phyloP scores from a whole-genome alignment of 2,888 invertebrate species.

The Dryadula phaetusa region DNA sequence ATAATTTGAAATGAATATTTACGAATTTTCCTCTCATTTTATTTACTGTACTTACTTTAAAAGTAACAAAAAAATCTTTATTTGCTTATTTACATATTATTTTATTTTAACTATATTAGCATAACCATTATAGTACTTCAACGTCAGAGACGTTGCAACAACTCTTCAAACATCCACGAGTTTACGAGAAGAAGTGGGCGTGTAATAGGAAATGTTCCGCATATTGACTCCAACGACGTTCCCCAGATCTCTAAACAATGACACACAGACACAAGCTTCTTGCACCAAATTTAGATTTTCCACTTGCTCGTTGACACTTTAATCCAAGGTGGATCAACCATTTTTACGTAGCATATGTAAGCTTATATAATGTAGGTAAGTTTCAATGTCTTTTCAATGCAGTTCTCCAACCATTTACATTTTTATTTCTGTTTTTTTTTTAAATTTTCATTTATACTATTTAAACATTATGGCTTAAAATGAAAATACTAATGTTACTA shows the following conservation, averaged over 20 bases:
- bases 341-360: conserved; percentile 8
- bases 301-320: conserved; percentile 31
- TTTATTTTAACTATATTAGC: not conserved
- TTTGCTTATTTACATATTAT: not conserved
- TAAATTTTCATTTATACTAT: not conserved
- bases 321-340: conserved; percentile 15
- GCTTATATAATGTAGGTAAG: conserved; percentile 5
- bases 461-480: not conserved
- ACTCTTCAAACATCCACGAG: conserved; percentile 61
- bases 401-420: not conserved
- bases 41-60: not conserved
- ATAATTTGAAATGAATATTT: not conserved
- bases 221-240: conserved; percentile 81
- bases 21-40: not conserved
- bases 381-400: not conserved
- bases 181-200: conserved; percentile 81
- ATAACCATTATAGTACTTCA: not conserved
- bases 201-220: conserved; percentile 85
- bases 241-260: conserved; percentile 81
- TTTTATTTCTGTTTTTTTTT: not conserved
- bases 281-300: conserved; percentile 47
- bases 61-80: not conserved
- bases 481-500: conserved; percentile 5
- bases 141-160: conserved; percentile 38
- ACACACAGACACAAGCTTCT: conserved; percentile 57